A percentile compares a stretch with the other conserved stretches of the same genome.
Conservation (phyloP, 2,797 vertebrate species). For the Avahi laniger region DNA sequence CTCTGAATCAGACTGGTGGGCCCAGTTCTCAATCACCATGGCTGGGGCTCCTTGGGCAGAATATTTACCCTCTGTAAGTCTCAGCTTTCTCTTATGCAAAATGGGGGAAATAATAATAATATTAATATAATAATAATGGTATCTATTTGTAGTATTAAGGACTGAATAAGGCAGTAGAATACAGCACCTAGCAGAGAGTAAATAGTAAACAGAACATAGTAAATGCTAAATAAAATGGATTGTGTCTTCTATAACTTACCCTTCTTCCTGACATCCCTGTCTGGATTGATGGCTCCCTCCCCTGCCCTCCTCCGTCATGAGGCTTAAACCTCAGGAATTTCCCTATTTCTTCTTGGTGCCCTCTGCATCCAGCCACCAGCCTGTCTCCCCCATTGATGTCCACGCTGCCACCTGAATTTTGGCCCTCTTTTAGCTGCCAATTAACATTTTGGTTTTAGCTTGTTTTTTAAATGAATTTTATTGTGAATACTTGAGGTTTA, state of each 20-base stretch:
- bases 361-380: neutral
- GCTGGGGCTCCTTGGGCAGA: neutral
- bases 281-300: neutral
- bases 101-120: neutral
- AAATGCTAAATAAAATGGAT: neutral
- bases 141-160: neutral
- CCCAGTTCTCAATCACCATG: neutral
- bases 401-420: neutral
- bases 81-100: neutral
- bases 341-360: neutral
- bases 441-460: neutral
- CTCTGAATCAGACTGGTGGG: neutral
- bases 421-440: neutral
- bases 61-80: neutral
- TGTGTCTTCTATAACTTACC: neutral
- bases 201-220: neutral
- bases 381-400: neutral
- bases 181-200: neutral
- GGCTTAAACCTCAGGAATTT: neutral
- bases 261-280: neutral
- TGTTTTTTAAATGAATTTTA: neutral
- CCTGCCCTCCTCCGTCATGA: neutral
- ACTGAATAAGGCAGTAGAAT: neutral
- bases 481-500: neutral
- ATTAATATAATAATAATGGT: neutral